Evolutionary conservation across 2,797 vertebrate genomes (phyloP).

Genomic region (Amazona ochrocephala): DNA sequence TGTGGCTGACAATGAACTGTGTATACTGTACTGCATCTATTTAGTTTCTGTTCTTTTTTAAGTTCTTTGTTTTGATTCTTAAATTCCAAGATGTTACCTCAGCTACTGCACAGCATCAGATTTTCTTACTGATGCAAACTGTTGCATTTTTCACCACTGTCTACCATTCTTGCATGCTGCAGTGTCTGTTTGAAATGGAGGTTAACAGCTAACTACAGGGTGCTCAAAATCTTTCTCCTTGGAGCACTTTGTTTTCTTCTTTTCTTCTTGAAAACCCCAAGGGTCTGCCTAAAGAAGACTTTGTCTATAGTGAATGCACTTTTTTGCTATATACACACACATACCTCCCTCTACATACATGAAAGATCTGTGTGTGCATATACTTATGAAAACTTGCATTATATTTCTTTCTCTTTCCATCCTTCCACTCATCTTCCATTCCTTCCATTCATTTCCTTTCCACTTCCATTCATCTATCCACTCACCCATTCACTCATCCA

Average conservation of each 20-base stretch:
- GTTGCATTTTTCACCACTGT: not conserved
- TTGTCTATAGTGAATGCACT: not conserved
- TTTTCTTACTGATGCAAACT: not conserved
- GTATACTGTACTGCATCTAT: not conserved
- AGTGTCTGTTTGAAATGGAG: constrained; percentile 18
- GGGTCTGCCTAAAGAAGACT: not conserved
- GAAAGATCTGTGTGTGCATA: not conserved
- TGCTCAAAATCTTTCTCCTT: not conserved
- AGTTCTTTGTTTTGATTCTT: not conserved
- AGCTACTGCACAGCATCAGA: not conserved
- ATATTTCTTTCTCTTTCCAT: not conserved
- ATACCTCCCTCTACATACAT: not conserved
- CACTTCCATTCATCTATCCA: not conserved
- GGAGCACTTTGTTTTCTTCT: not conserved
- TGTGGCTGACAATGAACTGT: not conserved
- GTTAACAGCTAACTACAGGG: constrained; percentile 7
- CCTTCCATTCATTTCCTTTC: too few relatives aligned
- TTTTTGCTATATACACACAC: not conserved
- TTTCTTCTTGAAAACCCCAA: not conserved
- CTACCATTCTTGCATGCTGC: not conserved
- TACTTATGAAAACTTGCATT: not conserved
- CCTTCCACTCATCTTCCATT: not conserved
- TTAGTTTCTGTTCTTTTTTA: not conserved
- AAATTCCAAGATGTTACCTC: constrained; percentile 7
- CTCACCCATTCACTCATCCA: not conserved